Conservation (phyloP, 2,888 invertebrate genomes). For the Acanthococcus lagerstroemiae region DNA sequence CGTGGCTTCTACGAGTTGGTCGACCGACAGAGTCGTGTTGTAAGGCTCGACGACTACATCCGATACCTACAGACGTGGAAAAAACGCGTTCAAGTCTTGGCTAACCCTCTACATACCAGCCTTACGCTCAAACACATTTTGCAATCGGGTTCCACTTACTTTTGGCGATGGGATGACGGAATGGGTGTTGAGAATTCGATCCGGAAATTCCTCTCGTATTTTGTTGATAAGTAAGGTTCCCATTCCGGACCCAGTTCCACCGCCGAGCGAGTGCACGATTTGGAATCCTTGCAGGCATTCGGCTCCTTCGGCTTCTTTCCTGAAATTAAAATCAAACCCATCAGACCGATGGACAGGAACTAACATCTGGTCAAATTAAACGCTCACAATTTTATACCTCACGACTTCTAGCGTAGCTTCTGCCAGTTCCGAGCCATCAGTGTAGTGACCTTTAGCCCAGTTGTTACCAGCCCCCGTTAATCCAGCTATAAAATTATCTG, state of each 20-base stretch:
- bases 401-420: constrained; percentile 22
- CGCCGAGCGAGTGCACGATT: constrained; percentile 21
- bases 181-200: constrained; percentile 24
- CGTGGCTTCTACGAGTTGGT: constrained; percentile 15
- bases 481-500: constrained; percentile 23
- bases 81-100: not conserved
- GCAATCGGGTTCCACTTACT: not conserved
- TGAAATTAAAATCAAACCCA: too few relatives aligned
- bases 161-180: constrained; percentile 24
- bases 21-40: constrained; percentile 19
- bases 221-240: constrained; percentile 22
- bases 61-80: not conserved
- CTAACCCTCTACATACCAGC: too few relatives aligned
- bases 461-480: constrained; percentile 22
- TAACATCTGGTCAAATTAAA: too few relatives aligned
- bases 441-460: constrained; percentile 25
- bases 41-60: constrained; percentile 27
- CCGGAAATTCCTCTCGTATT: constrained; percentile 27
- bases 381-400: constrained; percentile 2
- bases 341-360: too few relatives aligned
- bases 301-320: constrained; percentile 26
- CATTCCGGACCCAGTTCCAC: constrained; percentile 27
- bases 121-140: too few relatives aligned
- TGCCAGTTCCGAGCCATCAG: constrained; percentile 22
- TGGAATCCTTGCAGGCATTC: constrained; percentile 29